Base-by-base conservation (phyloP, 2,113 vertebrate genomes). In the Condylura cristata region DNA sequence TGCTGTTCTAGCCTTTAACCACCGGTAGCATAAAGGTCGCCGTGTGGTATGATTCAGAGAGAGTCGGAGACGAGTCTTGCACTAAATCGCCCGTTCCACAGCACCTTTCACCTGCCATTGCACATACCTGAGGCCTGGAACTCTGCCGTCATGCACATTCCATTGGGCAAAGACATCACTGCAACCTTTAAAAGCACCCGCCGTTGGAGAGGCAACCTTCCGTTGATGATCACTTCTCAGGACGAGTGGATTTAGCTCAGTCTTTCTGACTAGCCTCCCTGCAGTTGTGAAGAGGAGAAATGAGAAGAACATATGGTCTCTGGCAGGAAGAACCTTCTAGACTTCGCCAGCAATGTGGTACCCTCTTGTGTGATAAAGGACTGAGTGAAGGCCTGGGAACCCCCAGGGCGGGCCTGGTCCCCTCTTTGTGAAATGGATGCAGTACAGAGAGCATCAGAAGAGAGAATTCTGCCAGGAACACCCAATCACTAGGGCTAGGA, bases 271-370 rank as follows among this genome's bases (percentile, higher is more conserved):
- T 22, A 70, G 12, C 20, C 74, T 74, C 68, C 34, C 32, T 61
- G 61, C 7, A 7, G 61, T 5, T 44, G 16, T 37, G 68, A 46
- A 84, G n/a, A 78, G 16, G 20, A 18, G 24, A 72, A 48, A 18
- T 44, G 44, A 17, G 32, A 65, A 68, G 48, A n/a, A 17, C 9
- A 41, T 32, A 22, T 10, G 53, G 8, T 61, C 48, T 20, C 56
- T 51, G 61, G 78, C 66, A 66, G n/a, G 24, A 11, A 66, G 48
- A n/a, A 7, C 3, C 74, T 56, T 79, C 84, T 26, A 63, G 92
- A 86, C 16, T 14, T 60, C 1, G 10, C 32, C 61, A 56, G 24
- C 32, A 46, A 28, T 22, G 39, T 0, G 0, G 46, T 10, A 34
- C 7, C 13, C 5, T 82, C 17, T 1, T 17, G 39, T 2, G 3